Percentiles rank a stretch among this genome's conserved stretches.
These are phyloP conservation scores for Gortyna flavago DNA, from an alignment of 2,888 invertebrate genomes.

Conservation along the genomic window DNA sequence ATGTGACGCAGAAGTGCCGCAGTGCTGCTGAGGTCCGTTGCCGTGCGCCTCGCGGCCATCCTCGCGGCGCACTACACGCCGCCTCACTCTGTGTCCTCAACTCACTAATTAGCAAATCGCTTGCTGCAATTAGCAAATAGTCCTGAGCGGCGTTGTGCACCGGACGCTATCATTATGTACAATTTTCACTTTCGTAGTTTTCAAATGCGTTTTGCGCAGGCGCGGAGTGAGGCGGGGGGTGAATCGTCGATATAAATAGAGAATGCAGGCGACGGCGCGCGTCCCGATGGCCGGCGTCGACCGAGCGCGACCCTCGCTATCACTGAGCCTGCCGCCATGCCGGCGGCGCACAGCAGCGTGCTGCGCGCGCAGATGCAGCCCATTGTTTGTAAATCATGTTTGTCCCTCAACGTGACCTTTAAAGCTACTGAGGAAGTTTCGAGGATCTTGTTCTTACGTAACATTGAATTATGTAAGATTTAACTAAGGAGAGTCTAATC, in stretches of 20 bases:
- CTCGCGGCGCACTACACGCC: constrained; percentile 79
- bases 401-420: constrained; percentile 74
- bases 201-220: constrained; percentile 81
- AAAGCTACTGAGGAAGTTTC: constrained; percentile 50
- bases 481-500: not conserved
- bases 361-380: constrained; percentile 78
- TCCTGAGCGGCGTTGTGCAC: constrained; percentile 71
- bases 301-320: constrained; percentile 60
- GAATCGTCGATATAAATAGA: constrained; percentile 87
- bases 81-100: constrained; percentile 58
- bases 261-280: constrained; percentile 74
- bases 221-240: constrained; percentile 76
- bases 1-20: constrained; percentile 81
- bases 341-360: constrained; percentile 41
- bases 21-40: constrained; percentile 74
- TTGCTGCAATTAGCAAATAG: constrained; percentile 68
- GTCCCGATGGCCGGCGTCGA: constrained; percentile 65
- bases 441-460: constrained; percentile 40
- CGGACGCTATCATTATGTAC: constrained; percentile 83
- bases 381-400: constrained; percentile 83
- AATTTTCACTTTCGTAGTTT: constrained; percentile 87
- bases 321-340: constrained; percentile 58
- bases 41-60: constrained; percentile 81
- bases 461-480: constrained; percentile 12
- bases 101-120: constrained; percentile 70